Evolutionary conservation across 2,113 vertebrate genomes (phyloP).

Genomic region (Eublepharis macularius): DNA sequence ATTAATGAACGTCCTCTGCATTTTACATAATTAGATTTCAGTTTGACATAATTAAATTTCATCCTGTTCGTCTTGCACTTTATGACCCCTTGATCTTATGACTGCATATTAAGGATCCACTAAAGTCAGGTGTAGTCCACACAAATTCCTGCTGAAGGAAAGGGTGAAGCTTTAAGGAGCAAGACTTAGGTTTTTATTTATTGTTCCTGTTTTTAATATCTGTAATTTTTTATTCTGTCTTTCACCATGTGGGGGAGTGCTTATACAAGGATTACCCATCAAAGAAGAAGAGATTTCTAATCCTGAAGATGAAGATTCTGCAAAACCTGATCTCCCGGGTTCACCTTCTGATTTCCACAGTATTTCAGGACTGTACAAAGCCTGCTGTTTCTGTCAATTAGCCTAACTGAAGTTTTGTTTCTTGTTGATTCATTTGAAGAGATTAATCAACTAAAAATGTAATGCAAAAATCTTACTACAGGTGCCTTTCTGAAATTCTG

Average conservation of each 20-base stretch:
- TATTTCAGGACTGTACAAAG: neutral
- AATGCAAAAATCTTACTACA: neutral
- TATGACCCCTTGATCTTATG: no score
- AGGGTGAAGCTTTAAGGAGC: no score
- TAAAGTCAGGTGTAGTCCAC: no score
- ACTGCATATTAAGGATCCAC: no score
- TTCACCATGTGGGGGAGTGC: neutral
- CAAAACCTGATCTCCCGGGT: neutral
- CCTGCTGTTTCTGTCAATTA: neutral
- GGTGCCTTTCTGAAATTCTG: neutral
- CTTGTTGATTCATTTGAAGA: no score
- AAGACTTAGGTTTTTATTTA: no score
- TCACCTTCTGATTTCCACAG: neutral
- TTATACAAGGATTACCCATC: neutral
- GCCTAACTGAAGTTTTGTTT: neutral
- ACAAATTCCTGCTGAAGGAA: no score
- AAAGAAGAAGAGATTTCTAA: neutral
- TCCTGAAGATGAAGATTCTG: neutral
- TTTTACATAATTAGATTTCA: no score
- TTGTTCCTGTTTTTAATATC: no score
- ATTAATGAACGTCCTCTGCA: no score
- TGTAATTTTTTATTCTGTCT: neutral
- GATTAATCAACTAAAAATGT: neutral
- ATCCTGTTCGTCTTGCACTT: no score
- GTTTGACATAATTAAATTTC: no score